phyloP scores from a whole-genome alignment of 2,888 invertebrate genomes.

The Macaria notata region DNA sequence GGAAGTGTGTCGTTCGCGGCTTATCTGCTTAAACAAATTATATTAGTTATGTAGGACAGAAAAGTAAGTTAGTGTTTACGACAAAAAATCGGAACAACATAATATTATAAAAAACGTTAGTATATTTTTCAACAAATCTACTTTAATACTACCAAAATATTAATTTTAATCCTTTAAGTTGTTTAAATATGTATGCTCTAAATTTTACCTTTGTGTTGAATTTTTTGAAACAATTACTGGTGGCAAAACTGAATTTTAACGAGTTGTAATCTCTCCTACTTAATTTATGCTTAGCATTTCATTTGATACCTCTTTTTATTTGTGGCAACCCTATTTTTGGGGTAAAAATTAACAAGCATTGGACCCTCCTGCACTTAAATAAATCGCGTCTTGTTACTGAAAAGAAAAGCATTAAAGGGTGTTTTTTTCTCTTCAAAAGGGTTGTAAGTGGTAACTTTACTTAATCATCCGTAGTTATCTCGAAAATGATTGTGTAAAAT shows the following conservation, averaged over 20 bases:
- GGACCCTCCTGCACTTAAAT: slow-evolving; percentile 53
- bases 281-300: too few relatives aligned
- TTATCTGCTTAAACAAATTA: neutral
- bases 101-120: too few relatives aligned
- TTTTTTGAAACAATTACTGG: too few relatives aligned
- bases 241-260: too few relatives aligned
- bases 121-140: too few relatives aligned
- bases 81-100: too few relatives aligned
- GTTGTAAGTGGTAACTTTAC: slow-evolving; percentile 61
- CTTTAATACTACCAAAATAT: too few relatives aligned
- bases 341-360: slow-evolving; percentile 58
- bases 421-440: slow-evolving; percentile 48
- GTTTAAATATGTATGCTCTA: too few relatives aligned
- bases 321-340: neutral
- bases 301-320: too few relatives aligned
- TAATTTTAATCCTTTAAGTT: too few relatives aligned
- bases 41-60: neutral
- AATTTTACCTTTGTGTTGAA: too few relatives aligned
- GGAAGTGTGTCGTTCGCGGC: neutral
- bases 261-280: too few relatives aligned
- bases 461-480: slow-evolving; percentile 55
- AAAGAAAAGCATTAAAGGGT: slow-evolving; percentile 56
- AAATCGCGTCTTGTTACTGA: slow-evolving; percentile 69
- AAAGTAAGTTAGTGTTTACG: neutral
- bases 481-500: slow-evolving; percentile 16